Percentiles rank a stretch among this genome's conserved stretches.
phyloP scores from a whole-genome alignment of 2,113 vertebrate genomes.

The Syngnathus floridae region DNA sequence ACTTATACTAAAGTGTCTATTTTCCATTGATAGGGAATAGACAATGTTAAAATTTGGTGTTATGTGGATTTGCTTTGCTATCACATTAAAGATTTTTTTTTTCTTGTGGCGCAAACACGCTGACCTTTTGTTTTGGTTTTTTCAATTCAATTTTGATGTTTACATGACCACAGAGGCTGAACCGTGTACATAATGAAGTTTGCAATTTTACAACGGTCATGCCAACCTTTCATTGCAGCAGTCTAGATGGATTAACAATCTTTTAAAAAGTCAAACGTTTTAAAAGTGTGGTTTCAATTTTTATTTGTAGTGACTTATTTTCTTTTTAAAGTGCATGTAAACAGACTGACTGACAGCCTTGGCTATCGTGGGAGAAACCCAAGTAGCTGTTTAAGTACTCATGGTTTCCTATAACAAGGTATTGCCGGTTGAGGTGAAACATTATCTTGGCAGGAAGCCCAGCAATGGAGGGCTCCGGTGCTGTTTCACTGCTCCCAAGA shows the following conservation, averaged over 20 bases:
- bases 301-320: neutral
- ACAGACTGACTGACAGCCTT: neutral
- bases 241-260: neutral
- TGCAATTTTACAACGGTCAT: no score
- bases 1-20: no score
- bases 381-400: conserved; percentile 27
- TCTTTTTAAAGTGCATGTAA: neutral
- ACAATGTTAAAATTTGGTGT: no score
- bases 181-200: no score
- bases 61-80: no score
- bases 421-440: conserved; percentile 59
- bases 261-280: neutral
- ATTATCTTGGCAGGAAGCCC: conserved; percentile 64
- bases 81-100: no score
- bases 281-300: neutral
- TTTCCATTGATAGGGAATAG: no score
- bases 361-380: conserved; percentile 31
- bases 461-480: conserved; percentile 48
- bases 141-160: neutral
- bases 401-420: conserved; percentile 54
- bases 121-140: no score
- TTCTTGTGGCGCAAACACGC: no score
- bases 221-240: no score
- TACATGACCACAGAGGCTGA: no score
- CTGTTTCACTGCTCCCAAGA: conserved; percentile 67